These are phyloP conservation scores for Meteorus cinctellus DNA, from an alignment of 2,888 invertebrate species.

Conservation along the genomic window DNA sequence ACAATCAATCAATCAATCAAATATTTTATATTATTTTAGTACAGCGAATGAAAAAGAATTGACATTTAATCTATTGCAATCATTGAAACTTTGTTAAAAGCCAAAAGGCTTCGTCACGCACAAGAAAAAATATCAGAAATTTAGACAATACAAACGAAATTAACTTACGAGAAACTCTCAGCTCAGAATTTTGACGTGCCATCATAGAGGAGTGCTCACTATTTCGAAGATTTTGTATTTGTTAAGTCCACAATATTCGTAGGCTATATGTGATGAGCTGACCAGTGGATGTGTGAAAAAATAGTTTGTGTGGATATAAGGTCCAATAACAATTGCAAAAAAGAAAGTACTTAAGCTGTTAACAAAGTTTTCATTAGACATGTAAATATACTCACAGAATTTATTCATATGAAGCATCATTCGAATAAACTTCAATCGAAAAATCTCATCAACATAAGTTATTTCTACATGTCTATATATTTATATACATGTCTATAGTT, in stretches of 20 bases:
- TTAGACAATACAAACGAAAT: not conserved
- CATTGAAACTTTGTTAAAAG: slow-evolving; percentile 24
- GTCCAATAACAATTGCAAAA: slow-evolving; percentile 15
- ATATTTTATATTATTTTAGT: not conserved
- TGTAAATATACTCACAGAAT: slow-evolving; percentile 47
- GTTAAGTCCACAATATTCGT: slow-evolving; percentile 18
- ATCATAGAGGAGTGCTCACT: slow-evolving; percentile 46
- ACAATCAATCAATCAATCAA: not conserved
- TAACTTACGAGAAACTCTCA: slow-evolving; percentile 1
- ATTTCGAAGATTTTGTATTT: slow-evolving; percentile 18
- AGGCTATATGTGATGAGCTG: not conserved
- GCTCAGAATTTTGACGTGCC: slow-evolving; percentile 56
- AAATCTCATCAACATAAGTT: slow-evolving; percentile 15
- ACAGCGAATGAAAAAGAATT: not conserved
- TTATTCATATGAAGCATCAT: slow-evolving; percentile 40
- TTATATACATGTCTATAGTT: slow-evolving; percentile 10
- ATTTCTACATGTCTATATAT: slow-evolving; percentile 10
- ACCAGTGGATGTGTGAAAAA: not conserved
- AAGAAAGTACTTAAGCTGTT: slow-evolving; percentile 42
- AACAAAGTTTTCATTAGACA: slow-evolving; percentile 28
- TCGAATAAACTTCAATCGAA: slow-evolving; percentile 50
- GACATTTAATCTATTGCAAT: not conserved
- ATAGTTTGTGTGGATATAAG: slow-evolving; percentile 17
- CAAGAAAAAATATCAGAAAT: not conserved
- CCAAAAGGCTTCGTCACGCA: not conserved